Evolutionary conservation across 30 jellyfish, hydroid and myxozoan species (phyloP).

Genomic region (Chrysaora quinquecirrha): DNA sequence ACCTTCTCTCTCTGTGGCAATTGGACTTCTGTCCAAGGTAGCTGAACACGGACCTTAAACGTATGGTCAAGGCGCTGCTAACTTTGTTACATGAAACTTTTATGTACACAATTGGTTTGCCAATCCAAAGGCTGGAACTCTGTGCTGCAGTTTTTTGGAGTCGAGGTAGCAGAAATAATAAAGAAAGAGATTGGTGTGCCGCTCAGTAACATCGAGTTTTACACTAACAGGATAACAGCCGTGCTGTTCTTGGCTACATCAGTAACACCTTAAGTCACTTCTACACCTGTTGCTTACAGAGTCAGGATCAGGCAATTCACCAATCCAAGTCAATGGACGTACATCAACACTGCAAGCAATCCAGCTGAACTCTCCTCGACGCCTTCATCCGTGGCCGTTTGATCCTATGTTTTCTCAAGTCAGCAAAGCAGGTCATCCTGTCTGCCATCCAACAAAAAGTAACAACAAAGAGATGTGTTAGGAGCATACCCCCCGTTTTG

Average conservation of each 20-base stretch:
- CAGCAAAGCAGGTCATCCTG: no score
- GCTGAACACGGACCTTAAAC: conserved; percentile 29
- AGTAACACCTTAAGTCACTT: conserved; percentile 35
- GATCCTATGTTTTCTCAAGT: no score
- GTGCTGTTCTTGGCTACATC: conserved; percentile 33
- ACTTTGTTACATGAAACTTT: conserved; percentile 25
- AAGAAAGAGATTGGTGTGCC: conserved; percentile 50
- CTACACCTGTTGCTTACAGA: conserved; percentile 50
- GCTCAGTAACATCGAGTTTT: conserved; percentile 4
- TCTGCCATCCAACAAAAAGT: no score
- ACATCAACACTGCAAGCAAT: conserved; percentile 30
- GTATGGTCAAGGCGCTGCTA: conserved; percentile 29
- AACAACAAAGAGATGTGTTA: no score
- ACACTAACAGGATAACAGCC: conserved; percentile 56
- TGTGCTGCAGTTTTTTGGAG: conserved; percentile 60
- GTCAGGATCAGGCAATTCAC: conserved; percentile 44
- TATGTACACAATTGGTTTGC: conserved; percentile 63
- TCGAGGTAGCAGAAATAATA: conserved; percentile 18
- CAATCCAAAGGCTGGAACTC: conserved; percentile 63
- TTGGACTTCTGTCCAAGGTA: conserved; percentile 29
- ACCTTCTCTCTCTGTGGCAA: conserved; percentile 41
- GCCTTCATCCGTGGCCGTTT: no score
- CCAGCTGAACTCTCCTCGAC: conserved; percentile 48
- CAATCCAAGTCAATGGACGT: conserved; percentile 38
- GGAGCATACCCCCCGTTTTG: no score